phyloP scores from a whole-genome alignment of 2,113 vertebrate species.

The Romanogobio albipinnatus region DNA sequence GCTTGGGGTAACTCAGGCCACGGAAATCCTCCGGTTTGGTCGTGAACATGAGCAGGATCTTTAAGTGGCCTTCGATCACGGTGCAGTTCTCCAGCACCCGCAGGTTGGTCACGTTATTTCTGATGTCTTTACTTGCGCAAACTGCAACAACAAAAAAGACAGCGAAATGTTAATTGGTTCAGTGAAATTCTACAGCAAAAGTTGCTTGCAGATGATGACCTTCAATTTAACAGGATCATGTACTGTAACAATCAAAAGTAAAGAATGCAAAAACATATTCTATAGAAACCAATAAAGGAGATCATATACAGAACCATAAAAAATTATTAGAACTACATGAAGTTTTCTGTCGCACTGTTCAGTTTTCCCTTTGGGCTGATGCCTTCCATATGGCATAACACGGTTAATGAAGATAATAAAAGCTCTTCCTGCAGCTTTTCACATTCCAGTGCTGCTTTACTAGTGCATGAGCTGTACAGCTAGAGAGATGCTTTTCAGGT shows the following conservation, averaged over 20 bases:
- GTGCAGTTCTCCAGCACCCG: slow-evolving; percentile 89
- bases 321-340: neutral
- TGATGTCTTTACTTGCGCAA: slow-evolving; percentile 92
- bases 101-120: slow-evolving; percentile 89
- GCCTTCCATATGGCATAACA: slow-evolving; percentile 56
- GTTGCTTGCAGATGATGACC: slow-evolving; percentile 6
- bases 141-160: slow-evolving; percentile 72
- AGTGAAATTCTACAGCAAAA: neutral
- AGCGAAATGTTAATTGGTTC: neutral
- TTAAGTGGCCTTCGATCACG: slow-evolving; percentile 92
- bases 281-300: neutral
- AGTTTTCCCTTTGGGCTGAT: slow-evolving; percentile 43
- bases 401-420: slow-evolving; percentile 56
- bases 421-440: slow-evolving; percentile 53
- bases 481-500: slow-evolving; percentile 40
- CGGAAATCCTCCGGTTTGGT: slow-evolving; percentile 91
- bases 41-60: slow-evolving; percentile 94
- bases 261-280: neutral
- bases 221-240: slow-evolving; percentile 4
- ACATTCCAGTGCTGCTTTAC: slow-evolving; percentile 60
- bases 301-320: slow-evolving; percentile 16
- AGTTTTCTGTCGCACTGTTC: slow-evolving; percentile 39
- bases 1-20: slow-evolving; percentile 88
- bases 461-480: slow-evolving; percentile 59
- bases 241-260: neutral